Evolutionary conservation across 2,888 invertebrate species (phyloP), one percentile per base, ranked within the genome.

Genomic region (Quadroppia sp.): DNA sequence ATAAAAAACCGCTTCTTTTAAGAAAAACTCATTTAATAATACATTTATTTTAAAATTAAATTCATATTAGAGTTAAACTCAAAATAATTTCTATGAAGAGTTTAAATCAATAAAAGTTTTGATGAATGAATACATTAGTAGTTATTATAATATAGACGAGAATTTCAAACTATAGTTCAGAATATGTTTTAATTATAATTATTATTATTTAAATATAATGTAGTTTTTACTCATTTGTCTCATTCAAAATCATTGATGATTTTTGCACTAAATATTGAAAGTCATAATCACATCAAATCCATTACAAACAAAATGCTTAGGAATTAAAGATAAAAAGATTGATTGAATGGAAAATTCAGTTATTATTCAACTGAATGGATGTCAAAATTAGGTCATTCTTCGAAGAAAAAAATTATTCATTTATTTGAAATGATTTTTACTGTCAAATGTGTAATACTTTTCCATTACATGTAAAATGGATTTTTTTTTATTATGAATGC

Each of bases 301-400:
- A 48, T 48, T 48, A 48, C n/a, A 17, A 17, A 56, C 23, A 4
- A 56, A 25, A 30, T 59, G 13, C 23, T n/a, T n/a, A n/a, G n/a
- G n/a, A n/a, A n/a, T 50, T 50, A n/a, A 50, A n/a, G 7, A n/a
- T 25, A 13, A 30, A 59, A 30, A 59, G 59, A 59, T 59, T 59
- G 59, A 59, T 59, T 59, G 28, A 59, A 1, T 59, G 25, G 11
- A 59, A 15, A 4, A 50, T n/a, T n/a, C 50, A 20, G 50, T 50
- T 25, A 2, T 13, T 11, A 1, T 59, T 25, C 15, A 59, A 6
- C 59, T 25, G 25, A 25, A 30, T 59, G 15, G 4, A 13, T 20
- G 6, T n/a, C 13, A n/a, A 30, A 59, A 59, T 59, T 30, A 59
- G 59, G 59, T 30, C 59, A 59, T 59, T 59, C 23, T 28, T 7